phyloP scores from a whole-genome alignment of 2,113 vertebrate genomes.

The Oreochromis tanganicae region DNA sequence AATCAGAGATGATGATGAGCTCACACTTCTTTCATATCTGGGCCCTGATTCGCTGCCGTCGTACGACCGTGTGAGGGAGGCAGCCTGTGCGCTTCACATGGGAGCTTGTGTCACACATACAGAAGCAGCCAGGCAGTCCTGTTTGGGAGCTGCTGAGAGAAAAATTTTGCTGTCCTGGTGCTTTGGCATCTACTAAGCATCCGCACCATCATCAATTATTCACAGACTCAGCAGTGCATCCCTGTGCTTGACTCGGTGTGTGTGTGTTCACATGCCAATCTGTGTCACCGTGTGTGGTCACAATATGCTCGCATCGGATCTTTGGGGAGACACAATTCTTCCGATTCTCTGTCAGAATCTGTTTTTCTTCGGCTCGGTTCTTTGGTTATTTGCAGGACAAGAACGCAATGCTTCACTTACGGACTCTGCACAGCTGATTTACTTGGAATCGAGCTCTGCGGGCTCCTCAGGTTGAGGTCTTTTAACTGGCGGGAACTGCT shows the following conservation, averaged over 20 bases:
- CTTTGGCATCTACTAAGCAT: conserved; percentile 77
- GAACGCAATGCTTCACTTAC: background rate
- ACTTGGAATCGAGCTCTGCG: background rate
- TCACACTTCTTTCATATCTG: conserved; percentile 44
- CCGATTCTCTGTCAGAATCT: background rate
- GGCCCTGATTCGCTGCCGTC: conserved; percentile 75
- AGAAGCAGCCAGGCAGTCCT: conserved; percentile 73
- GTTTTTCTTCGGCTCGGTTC: background rate
- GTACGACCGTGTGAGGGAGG: conserved; percentile 61
- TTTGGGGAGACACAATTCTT: conserved; percentile 4
- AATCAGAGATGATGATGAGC: conserved; percentile 69
- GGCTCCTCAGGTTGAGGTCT: conserved; percentile 1
- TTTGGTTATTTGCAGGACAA: conserved; percentile 5
- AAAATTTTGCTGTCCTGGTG: conserved; percentile 72
- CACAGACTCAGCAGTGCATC: conserved; percentile 59
- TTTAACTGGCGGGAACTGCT: background rate
- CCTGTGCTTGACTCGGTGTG: background rate
- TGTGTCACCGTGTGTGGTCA: conserved; percentile 6
- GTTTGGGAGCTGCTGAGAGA: conserved; percentile 85
- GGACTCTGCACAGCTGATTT: background rate
- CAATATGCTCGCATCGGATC: conserved; percentile 32
- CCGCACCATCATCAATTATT: conserved; percentile 80
- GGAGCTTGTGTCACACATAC: conserved; percentile 65
- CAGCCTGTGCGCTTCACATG: conserved; percentile 68
- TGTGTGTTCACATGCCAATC: background rate